A percentile compares a stretch with the other conserved stretches of the same genome.
Evolutionary conservation across 2,888 invertebrate genomes (phyloP).

Genomic region (Emesis castigata): DNA sequence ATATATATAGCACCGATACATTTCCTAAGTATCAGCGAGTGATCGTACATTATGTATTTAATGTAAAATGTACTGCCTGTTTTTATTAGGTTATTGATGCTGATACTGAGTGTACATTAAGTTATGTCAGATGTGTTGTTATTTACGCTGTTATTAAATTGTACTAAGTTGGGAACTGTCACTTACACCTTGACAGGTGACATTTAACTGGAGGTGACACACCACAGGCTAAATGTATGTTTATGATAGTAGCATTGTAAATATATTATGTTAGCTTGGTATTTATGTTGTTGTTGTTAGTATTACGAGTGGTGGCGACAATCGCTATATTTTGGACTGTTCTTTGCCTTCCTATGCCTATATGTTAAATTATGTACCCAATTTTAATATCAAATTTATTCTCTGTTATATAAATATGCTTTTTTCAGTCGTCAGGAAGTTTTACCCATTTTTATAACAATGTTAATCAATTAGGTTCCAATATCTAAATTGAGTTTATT

Average conservation of each 20-base stretch:
- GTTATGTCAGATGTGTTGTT: background rate
- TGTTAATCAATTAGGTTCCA: too few relatives aligned
- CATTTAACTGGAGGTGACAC: background rate
- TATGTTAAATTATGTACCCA: background rate
- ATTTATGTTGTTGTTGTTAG: slow-evolving; percentile 73
- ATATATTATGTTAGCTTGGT: slow-evolving; percentile 74
- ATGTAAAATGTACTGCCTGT: slow-evolving; percentile 7
- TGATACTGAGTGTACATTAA: background rate
- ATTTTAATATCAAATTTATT: background rate
- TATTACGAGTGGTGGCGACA: slow-evolving; percentile 35
- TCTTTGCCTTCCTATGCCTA: background rate
- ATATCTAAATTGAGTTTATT: background rate
- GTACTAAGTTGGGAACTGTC: background rate
- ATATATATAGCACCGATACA: background rate
- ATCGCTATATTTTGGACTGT: slow-evolving; percentile 29
- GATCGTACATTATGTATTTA: background rate
- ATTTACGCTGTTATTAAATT: background rate
- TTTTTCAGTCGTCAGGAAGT: background rate
- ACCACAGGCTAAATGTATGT: background rate
- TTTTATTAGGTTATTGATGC: slow-evolving; percentile 4
- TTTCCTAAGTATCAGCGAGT: background rate
- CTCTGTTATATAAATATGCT: too few relatives aligned
- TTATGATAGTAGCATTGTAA: slow-evolving; percentile 67
- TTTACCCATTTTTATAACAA: too few relatives aligned
- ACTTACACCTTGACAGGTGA: slow-evolving; percentile 13